Evolutionary conservation across 1,140 invertebrate species (phyloP).

Genomic region (Leptonema lineaticorne): DNA sequence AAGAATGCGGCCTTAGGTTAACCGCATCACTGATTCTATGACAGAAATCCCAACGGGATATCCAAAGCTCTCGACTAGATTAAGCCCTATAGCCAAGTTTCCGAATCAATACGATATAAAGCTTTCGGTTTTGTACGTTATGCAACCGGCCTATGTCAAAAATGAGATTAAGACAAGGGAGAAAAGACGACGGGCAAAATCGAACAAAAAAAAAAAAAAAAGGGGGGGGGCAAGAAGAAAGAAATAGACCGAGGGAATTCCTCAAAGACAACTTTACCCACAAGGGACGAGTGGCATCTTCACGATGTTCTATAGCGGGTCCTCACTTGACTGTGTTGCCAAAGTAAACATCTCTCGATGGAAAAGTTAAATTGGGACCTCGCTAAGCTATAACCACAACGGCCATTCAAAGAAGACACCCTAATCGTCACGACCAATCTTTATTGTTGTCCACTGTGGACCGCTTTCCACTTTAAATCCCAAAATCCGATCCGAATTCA

Average conservation of each 20-base stretch:
- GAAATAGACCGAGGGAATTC: background rate
- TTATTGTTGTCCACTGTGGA: too few relatives aligned
- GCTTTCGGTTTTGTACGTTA: background rate
- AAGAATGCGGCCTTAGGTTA: background rate
- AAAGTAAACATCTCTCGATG: background rate
- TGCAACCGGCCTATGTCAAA: background rate
- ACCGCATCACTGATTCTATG: background rate
- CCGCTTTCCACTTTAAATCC: too few relatives aligned
- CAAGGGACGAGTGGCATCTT: background rate
- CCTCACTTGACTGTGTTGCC: background rate
- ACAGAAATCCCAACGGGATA: background rate
- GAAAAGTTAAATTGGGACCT: slow-evolving; percentile 2
- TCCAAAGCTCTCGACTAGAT: background rate
- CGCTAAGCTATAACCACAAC: background rate
- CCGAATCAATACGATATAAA: slow-evolving; percentile 1
- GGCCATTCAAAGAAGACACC: background rate
- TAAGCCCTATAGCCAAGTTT: background rate
- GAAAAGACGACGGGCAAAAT: too few relatives aligned
- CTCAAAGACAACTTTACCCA: background rate
- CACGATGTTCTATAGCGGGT: background rate
- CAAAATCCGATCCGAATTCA: too few relatives aligned
- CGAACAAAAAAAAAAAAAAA: too few relatives aligned
- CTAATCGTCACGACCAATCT: background rate
- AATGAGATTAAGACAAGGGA: background rate
- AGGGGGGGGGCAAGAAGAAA: too few relatives aligned